phyloP scores from a whole-genome alignment of 2,113 vertebrate species.

The Macquaria ambigua region DNA sequence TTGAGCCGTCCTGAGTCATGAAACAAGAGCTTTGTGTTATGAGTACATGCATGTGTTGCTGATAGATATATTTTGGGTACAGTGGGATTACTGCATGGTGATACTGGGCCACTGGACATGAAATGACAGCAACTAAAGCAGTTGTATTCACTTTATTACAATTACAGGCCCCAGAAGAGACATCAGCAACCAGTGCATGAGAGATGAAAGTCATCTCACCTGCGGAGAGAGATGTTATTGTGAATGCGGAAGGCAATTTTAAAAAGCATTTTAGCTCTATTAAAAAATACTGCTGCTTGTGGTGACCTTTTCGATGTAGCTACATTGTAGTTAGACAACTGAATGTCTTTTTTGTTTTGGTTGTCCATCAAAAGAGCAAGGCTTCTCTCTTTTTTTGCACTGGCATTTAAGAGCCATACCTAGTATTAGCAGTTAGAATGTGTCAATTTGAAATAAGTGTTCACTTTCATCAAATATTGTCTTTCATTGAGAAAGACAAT shows the following conservation, averaged over 20 bases:
- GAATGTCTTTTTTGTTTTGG: not conserved
- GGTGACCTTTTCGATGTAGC: not conserved
- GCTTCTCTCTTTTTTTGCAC: not conserved
- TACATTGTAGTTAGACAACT: too few relatives aligned
- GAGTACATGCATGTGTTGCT: not conserved
- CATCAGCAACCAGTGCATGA: conserved; percentile 8
- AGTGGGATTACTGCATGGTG: not conserved
- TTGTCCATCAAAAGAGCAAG: not conserved
- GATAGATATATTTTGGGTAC: not conserved
- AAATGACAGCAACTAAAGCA: conserved; percentile 17
- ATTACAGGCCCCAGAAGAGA: conserved; percentile 20
- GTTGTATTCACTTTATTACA: conserved; percentile 21
- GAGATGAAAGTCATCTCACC: conserved; percentile 2
- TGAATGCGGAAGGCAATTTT: conserved; percentile 1
- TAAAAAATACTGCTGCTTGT: not conserved
- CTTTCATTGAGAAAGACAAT: too few relatives aligned
- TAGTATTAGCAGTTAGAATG: not conserved
- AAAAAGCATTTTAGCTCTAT: not conserved
- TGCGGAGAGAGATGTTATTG: not conserved
- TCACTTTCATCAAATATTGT: too few relatives aligned
- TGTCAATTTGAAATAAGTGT: too few relatives aligned
- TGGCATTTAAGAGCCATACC: not conserved
- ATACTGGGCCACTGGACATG: not conserved
- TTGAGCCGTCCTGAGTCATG: not conserved
- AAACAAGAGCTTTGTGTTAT: conserved; percentile 7